These are phyloP conservation scores for Cottoperca gobio DNA, from an alignment of 2,797 vertebrate genomes.

Conservation along the genomic window DNA sequence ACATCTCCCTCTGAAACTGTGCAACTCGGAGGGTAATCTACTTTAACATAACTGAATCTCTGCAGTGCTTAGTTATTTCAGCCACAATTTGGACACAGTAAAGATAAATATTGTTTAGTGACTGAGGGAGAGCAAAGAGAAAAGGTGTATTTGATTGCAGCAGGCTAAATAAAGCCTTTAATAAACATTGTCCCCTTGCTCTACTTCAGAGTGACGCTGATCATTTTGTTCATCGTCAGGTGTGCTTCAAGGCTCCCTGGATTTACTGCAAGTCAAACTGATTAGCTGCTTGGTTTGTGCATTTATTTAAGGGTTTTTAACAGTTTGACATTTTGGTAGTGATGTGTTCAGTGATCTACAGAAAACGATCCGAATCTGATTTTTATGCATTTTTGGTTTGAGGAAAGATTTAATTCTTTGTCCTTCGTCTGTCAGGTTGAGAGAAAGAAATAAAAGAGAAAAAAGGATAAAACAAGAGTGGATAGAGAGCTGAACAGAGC, in stretches of 20 bases:
- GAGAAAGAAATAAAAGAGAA: neutral
- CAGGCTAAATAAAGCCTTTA: neutral
- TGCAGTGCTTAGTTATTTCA: slow-evolving; percentile 5
- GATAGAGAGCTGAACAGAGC: neutral
- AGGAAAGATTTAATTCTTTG: neutral
- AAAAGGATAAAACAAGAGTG: too few species aligned
- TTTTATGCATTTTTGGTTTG: too few species aligned
- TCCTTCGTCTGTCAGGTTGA: neutral
- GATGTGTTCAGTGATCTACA: neutral
- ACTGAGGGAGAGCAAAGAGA: too few species aligned
- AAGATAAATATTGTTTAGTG: too few species aligned
- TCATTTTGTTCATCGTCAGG: neutral
- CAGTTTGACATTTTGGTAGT: too few species aligned
- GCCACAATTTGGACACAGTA: neutral
- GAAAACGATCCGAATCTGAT: neutral
- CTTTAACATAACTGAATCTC: neutral
- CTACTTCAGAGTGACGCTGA: neutral
- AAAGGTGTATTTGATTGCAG: too few species aligned
- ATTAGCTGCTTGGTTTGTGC: neutral
- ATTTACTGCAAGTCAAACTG: too few species aligned
- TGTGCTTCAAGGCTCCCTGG: too few species aligned
- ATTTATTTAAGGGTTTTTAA: neutral
- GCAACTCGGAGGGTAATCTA: neutral
- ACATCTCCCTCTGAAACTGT: neutral
- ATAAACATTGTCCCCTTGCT: neutral